These are phyloP conservation scores for Teleogryllus occipitalis DNA, from an alignment of 1,140 invertebrate genomes.

Conservation along the genomic window DNA sequence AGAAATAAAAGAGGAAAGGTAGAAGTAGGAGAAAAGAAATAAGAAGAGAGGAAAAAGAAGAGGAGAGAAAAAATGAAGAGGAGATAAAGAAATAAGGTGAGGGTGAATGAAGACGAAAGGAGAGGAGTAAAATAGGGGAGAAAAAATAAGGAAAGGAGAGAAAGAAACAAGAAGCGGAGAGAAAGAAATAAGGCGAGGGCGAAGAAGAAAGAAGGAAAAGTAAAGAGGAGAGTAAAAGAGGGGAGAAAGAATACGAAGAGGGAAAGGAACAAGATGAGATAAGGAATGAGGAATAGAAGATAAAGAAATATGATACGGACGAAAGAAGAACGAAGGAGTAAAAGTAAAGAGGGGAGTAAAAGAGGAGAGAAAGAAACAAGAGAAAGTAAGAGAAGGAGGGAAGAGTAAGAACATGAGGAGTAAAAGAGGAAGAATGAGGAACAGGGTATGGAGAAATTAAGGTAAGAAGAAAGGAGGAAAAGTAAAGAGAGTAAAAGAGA, in stretches of 20 bases:
- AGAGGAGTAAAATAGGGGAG: not conserved
- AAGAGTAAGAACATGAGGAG: not conserved
- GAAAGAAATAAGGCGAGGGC: not conserved
- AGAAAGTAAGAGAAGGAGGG: conserved; percentile 13
- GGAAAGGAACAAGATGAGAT: not conserved
- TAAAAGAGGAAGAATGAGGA: conserved; percentile 8
- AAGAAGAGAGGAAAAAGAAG: too few species aligned
- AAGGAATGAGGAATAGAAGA: not conserved
- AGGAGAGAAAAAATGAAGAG: too few species aligned
- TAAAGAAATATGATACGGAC: not conserved
- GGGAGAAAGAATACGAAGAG: not conserved
- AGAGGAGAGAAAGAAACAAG: conserved; percentile 7
- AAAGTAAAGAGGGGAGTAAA: conserved; percentile 7
- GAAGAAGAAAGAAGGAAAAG: not conserved
- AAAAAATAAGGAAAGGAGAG: not conserved
- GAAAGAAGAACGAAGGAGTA: not conserved
- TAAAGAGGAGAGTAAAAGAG: too few species aligned
- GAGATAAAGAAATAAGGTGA: too few species aligned
- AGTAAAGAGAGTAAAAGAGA: not conserved
- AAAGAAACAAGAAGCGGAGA: not conserved
- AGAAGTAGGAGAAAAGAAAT: too few species aligned
- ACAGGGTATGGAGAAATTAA: not conserved
- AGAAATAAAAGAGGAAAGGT: not conserved
- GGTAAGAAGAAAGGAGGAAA: not conserved
- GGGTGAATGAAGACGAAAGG: not conserved